Evolutionary conservation across 1,140 invertebrate species (phyloP).

Genomic region (Lucilia cuprina): DNA sequence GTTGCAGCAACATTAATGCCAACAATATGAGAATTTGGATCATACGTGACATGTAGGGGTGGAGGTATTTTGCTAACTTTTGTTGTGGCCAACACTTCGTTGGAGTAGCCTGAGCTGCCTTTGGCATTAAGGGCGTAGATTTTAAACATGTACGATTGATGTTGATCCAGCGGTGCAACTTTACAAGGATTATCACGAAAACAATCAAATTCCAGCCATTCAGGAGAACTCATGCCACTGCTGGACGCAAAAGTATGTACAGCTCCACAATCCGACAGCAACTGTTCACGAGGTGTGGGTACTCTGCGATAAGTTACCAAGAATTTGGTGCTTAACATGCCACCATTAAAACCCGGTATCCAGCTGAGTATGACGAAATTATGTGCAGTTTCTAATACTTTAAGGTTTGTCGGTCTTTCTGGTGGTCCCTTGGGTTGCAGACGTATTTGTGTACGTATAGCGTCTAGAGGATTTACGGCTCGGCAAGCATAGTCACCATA

Average conservation of each 20-base stretch:
- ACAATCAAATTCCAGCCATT: constrained; percentile 84
- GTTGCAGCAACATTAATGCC: constrained; percentile 81
- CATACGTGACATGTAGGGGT: constrained; percentile 81
- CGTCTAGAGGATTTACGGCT: constrained; percentile 79
- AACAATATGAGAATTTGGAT: constrained; percentile 76
- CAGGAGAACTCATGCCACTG: constrained; percentile 64
- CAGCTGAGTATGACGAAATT: constrained; percentile 80
- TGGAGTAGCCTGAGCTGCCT: constrained; percentile 83
- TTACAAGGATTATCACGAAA: constrained; percentile 87
- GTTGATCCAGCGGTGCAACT: constrained; percentile 81
- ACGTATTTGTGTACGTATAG: constrained; percentile 76
- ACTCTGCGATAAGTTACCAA: constrained; percentile 78
- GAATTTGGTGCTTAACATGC: constrained; percentile 81
- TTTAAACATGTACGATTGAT: constrained; percentile 83
- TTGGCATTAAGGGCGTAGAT: constrained; percentile 85
- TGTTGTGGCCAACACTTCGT: constrained; percentile 78
- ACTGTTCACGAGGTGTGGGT: constrained; percentile 66
- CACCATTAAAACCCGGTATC: constrained; percentile 89
- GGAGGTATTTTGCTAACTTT: constrained; percentile 83
- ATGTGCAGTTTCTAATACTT: constrained; percentile 74
- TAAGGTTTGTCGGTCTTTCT: constrained; percentile 76
- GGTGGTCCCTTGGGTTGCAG: constrained; percentile 85
- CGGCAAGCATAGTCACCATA: constrained; percentile 91
- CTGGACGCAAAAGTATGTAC: constrained; percentile 51
- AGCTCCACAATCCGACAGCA: constrained; percentile 68